A percentile compares a stretch with the other conserved stretches of the same genome.
Evolutionary conservation across 2,797 vertebrate species (phyloP).

Genomic region (Heteromormyrus szaboi): DNA sequence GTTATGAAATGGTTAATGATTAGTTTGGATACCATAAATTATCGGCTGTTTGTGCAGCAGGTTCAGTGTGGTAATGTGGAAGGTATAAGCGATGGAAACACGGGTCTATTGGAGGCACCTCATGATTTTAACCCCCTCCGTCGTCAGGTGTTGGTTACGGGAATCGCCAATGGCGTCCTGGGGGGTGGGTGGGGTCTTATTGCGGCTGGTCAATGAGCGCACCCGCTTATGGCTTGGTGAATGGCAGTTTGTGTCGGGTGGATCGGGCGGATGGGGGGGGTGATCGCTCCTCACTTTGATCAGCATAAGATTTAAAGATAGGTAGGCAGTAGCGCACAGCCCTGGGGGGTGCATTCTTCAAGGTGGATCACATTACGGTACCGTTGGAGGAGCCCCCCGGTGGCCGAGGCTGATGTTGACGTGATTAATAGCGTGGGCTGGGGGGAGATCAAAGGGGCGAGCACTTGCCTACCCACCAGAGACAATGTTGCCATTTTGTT

Average conservation of each 20-base stretch:
- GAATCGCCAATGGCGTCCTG: not conserved
- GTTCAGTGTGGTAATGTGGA: not conserved
- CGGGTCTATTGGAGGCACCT: not conserved
- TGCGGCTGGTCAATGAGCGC: not conserved
- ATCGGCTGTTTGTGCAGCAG: not conserved
- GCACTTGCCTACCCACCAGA: conserved; percentile 32
- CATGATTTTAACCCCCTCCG: not conserved
- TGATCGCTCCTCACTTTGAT: conserved; percentile 36
- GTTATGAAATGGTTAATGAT: not conserved
- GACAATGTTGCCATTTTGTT: conserved; percentile 48
- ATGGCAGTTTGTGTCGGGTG: conserved; percentile 30
- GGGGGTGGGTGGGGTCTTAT: not conserved
- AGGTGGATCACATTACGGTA: conserved; percentile 47
- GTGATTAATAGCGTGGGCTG: conserved; percentile 39
- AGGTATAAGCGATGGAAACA: not conserved
- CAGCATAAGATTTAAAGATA: conserved; percentile 25
- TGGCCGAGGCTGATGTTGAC: conserved; percentile 28
- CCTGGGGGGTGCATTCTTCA: conserved; percentile 45
- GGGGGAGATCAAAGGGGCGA: conserved; percentile 45
- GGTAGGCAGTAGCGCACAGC: conserved; percentile 29
- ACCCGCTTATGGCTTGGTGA: conserved; percentile 24
- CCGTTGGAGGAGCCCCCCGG: conserved; percentile 36
- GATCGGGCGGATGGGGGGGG: conserved; percentile 19
- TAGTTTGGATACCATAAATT: not conserved
- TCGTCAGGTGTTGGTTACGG: not conserved